Conservation (phyloP, 2,888 invertebrate genomes). For the Drosophila pseudotakahashii region DNA sequence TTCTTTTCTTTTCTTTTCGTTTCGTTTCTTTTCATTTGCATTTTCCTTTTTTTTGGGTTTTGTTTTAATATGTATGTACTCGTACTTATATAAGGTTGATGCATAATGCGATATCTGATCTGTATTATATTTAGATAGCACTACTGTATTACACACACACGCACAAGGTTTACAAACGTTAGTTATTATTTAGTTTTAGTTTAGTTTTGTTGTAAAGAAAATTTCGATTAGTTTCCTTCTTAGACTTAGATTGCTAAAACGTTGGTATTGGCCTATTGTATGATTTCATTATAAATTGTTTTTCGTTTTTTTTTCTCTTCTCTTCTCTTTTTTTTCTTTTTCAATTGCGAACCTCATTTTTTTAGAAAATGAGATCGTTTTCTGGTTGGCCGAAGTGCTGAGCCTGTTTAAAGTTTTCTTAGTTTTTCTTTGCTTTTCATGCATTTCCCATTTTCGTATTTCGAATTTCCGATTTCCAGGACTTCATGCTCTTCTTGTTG, state of each 20-base stretch:
- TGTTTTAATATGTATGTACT: constrained; percentile 41
- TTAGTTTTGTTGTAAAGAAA: constrained; percentile 37
- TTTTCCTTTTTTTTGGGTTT: constrained; percentile 12
- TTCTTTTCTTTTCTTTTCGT: too few relatives aligned
- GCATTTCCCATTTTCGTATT: constrained; percentile 6
- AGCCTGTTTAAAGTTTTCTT: constrained; percentile 11
- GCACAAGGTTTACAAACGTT: constrained; percentile 45
- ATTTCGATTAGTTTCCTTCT: constrained; percentile 41
- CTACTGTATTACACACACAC: constrained; percentile 46
- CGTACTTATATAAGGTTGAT: constrained; percentile 44
- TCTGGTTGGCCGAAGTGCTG: constrained; percentile 25
- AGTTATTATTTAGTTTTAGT: constrained; percentile 18
- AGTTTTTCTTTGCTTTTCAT: constrained; percentile 3
- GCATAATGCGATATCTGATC: constrained; percentile 44
- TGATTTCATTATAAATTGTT: constrained; percentile 25
- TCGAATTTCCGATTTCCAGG: constrained; percentile 18
- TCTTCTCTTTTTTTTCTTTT: background rate
- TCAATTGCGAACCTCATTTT: constrained; percentile 11
- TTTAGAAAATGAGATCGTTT: constrained; percentile 24
- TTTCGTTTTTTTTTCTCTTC: background rate
- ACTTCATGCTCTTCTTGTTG: constrained; percentile 14
- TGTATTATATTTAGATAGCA: constrained; percentile 30
- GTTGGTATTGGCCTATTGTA: constrained; percentile 53
- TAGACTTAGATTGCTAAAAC: constrained; percentile 48
- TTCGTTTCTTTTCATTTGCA: background rate